These are phyloP conservation scores for Taxidea taxus DNA, from an alignment of 2,113 vertebrate species.

Conservation along the genomic window DNA sequence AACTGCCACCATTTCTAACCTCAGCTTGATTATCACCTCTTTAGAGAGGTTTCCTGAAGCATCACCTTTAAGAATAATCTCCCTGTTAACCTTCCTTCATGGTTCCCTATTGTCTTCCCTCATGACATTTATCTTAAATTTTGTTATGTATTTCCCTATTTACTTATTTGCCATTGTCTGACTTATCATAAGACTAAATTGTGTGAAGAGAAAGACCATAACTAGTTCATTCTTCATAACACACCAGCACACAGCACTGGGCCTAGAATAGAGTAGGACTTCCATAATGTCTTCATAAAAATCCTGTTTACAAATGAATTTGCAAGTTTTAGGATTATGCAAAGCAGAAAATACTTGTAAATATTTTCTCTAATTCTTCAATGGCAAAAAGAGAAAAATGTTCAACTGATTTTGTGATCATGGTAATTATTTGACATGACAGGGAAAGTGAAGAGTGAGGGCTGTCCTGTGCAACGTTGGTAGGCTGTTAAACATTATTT, in stretches of 20 bases:
- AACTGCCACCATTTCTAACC: neutral
- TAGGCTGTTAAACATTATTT: neutral
- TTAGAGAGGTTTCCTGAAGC: neutral
- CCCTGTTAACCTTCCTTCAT: neutral
- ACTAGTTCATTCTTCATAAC: neutral
- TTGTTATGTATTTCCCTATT: neutral
- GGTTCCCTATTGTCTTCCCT: neutral
- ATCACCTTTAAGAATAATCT: neutral
- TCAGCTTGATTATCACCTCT: neutral
- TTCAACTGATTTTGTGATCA: neutral
- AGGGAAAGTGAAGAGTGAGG: too few species aligned
- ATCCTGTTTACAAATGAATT: neutral
- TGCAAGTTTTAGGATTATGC: neutral
- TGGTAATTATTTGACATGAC: neutral
- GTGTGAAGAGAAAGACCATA: neutral
- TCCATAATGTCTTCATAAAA: neutral
- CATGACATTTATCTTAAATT: neutral
- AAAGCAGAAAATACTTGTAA: neutral
- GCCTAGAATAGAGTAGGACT: neutral
- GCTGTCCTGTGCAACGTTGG: neutral
- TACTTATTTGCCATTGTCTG: neutral
- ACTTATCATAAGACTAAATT: neutral
- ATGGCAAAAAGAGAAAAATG: neutral
- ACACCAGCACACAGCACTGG: neutral
- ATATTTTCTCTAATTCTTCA: constrained; percentile 5